These are phyloP conservation scores for Manis javanica DNA, from an alignment of 2,797 vertebrate species.

Conservation along the genomic window DNA sequence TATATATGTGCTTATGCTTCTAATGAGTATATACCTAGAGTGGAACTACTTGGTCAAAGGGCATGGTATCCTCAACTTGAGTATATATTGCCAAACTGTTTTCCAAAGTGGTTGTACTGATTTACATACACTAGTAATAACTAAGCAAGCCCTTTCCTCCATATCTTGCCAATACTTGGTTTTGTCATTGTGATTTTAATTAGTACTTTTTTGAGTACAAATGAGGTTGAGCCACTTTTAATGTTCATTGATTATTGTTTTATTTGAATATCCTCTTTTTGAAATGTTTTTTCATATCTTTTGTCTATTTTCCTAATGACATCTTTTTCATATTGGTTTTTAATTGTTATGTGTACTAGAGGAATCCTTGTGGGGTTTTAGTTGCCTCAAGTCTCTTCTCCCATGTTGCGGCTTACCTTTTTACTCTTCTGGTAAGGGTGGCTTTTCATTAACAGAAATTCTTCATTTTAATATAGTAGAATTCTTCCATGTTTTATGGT, in stretches of 20 bases:
- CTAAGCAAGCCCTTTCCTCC: background rate
- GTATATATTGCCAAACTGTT: background rate
- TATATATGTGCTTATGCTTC: background rate
- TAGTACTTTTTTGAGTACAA: background rate
- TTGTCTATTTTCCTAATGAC: background rate
- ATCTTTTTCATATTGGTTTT: background rate
- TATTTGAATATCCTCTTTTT: background rate
- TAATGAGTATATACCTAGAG: background rate
- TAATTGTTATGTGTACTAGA: background rate
- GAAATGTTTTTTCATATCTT: background rate
- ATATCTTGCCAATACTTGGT: background rate
- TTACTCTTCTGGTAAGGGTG: background rate
- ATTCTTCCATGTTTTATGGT: background rate
- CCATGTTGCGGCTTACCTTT: background rate
- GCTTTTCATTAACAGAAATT: background rate
- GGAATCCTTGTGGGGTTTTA: background rate
- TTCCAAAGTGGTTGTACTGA: background rate
- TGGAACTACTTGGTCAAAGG: background rate
- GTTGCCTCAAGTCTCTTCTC: background rate
- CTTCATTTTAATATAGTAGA: background rate
- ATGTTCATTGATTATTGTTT: background rate
- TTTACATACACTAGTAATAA: background rate
- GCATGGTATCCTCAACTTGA: background rate
- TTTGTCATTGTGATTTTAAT: conserved; percentile 46
- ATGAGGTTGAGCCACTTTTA: background rate